Evolutionary conservation across 2,797 vertebrate species (phyloP).

Genomic region (Antrozous pallidus): DNA sequence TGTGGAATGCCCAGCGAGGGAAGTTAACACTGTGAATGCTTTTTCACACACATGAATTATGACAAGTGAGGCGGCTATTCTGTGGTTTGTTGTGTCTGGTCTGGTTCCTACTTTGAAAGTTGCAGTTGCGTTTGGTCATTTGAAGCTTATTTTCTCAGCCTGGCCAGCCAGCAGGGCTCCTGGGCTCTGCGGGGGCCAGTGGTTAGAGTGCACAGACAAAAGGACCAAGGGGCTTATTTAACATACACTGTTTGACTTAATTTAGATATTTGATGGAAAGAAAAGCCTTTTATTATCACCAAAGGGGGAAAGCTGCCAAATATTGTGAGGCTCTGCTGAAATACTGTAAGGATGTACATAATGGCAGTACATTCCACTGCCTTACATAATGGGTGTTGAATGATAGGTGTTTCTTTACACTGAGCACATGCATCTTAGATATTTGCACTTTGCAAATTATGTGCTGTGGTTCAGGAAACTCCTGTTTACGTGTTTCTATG

Average conservation of each 20-base stretch:
- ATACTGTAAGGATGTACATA: constrained; percentile 60
- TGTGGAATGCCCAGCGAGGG: constrained; percentile 83
- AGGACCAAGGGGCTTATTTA: constrained; percentile 83
- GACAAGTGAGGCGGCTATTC: constrained; percentile 83
- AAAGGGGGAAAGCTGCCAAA: constrained; percentile 77
- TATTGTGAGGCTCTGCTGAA: constrained; percentile 53
- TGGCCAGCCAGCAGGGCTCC: constrained; percentile 87
- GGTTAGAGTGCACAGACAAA: constrained; percentile 77
- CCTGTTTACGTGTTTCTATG: background rate
- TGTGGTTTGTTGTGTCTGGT: constrained; percentile 94
- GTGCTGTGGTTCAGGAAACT: constrained; percentile 47
- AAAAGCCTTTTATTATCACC: constrained; percentile 82
- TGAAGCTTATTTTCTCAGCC: constrained; percentile 85
- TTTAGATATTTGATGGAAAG: constrained; percentile 84
- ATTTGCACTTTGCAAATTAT: constrained; percentile 70
- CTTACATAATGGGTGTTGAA: constrained; percentile 75
- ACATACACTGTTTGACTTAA: constrained; percentile 85
- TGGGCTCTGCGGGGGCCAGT: constrained; percentile 80
- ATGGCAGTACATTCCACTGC: constrained; percentile 71
- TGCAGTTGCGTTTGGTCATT: constrained; percentile 87
- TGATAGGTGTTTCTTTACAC: constrained; percentile 68
- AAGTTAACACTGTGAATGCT: constrained; percentile 80
- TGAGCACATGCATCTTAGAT: constrained; percentile 54
- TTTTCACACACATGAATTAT: constrained; percentile 86
- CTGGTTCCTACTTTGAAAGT: constrained; percentile 84